Evolutionary conservation across 2,888 invertebrate species (phyloP).

Genomic region (Caenorhabditis doughertyi): DNA sequence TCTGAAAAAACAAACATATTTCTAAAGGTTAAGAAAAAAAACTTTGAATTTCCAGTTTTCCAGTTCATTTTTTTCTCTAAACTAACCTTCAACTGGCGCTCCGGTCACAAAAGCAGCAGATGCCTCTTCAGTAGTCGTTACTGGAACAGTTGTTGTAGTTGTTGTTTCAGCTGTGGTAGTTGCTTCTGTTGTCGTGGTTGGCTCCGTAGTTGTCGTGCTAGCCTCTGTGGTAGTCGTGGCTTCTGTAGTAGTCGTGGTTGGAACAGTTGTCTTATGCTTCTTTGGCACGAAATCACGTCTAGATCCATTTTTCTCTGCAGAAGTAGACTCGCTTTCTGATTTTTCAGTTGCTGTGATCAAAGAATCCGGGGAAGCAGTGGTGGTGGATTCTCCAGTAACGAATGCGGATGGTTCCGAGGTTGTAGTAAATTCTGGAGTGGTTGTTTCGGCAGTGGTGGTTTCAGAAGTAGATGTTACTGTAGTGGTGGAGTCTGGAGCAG

Average conservation of each 20-base stretch:
- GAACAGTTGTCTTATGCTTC: slow-evolving; percentile 41
- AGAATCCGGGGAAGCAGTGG: not conserved
- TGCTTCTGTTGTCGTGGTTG: slow-evolving; percentile 8
- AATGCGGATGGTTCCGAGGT: not conserved
- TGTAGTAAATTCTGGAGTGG: slow-evolving; percentile 24
- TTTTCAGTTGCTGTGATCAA: not conserved
- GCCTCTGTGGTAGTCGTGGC: not conserved
- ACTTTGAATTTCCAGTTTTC: not conserved
- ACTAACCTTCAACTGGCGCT: slow-evolving; percentile 52
- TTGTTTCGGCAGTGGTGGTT: not conserved
- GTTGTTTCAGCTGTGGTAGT: slow-evolving; percentile 12
- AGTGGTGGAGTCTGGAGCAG: slow-evolving; percentile 5
- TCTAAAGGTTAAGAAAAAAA: not conserved
- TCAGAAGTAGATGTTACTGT: too few species aligned
- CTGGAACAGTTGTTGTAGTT: slow-evolving; percentile 18
- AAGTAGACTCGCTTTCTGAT: not conserved
- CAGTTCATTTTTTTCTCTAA: not conserved
- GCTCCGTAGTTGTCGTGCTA: slow-evolving; percentile 20
- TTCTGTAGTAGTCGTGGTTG: not conserved
- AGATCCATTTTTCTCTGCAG: slow-evolving; percentile 21
- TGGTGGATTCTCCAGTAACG: slow-evolving; percentile 15
- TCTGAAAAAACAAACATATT: too few species aligned
- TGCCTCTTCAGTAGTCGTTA: slow-evolving; percentile 20
- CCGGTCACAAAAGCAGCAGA: slow-evolving; percentile 49
- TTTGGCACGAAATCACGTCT: slow-evolving; percentile 49